Evolutionary conservation across 2,113 vertebrate species (phyloP), one percentile per base, ranked within the genome.

Genomic region (Muntiacus muntjak): DNA sequence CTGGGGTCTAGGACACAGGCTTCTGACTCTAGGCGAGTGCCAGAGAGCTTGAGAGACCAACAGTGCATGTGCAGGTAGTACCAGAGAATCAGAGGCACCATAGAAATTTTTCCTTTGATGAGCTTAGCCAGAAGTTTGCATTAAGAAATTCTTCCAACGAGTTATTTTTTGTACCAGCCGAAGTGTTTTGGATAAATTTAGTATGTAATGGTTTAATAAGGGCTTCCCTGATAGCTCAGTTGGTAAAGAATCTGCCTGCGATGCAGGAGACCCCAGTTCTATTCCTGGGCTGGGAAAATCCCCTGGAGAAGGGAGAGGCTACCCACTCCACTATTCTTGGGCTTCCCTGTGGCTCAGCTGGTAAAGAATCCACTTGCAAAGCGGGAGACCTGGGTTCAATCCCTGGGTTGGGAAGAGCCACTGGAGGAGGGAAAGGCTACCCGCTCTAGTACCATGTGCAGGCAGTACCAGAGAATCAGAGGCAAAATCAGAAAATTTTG

Each of bases 31-130:
- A 4, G 5, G 10, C 1, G 6, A 78, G 40, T 36, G 28, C 28
- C 26, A 36, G 40, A 30, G 79, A 45, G 47, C 36, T 16, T 2
- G 6, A 40, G 26, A 93, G 17, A 19, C 71, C 40, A 17, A 45
- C 33, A 14, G 30, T 15, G 2, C 23, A 2, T 10, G 71, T n/a
- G 3, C 19, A 7, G 14, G 1, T 16, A 3, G 30, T 14, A 33
- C 23, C 47, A 52, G 43, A 28, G 30, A 45, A 40, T 15, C 40
- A 71, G 47, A 79, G 47, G 33, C 33, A 19, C 28, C 21, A 0
- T 5, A 15, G 43, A 50, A 71, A 4, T 13, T 28, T 60, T n/a
- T 16, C 1, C 25, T 60, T 60, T 23, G 52, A 47, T 85, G 57
- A 62, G 7, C 36, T 55, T 26, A n/a, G 36, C n/a, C 26, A 45